Evolutionary conservation across 2,797 vertebrate species (phyloP).

Genomic region (Anguilla marmorata): DNA sequence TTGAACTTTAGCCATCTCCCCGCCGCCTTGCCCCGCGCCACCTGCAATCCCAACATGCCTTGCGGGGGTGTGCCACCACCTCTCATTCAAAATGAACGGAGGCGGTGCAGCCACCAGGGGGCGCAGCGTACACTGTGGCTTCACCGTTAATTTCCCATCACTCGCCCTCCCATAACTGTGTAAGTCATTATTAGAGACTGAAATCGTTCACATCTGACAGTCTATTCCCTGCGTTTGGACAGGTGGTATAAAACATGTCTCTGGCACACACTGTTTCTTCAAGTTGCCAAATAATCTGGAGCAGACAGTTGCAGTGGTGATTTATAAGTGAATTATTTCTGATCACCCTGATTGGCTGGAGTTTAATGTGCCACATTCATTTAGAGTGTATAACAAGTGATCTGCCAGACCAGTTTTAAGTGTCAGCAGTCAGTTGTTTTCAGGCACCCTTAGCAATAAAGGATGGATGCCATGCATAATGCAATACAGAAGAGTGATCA

Average conservation of each 20-base stretch:
- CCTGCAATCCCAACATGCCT: no score
- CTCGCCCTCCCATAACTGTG: not conserved
- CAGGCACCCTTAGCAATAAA: not conserved
- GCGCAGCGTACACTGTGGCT: no score
- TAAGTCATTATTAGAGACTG: not conserved
- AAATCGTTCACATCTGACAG: not conserved
- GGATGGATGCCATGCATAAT: not conserved
- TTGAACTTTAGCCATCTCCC: no score
- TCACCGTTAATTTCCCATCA: no score
- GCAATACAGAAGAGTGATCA: not conserved
- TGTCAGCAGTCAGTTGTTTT: not conserved
- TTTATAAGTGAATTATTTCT: constrained; percentile 65
- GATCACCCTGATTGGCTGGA: constrained; percentile 61
- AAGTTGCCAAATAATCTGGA: constrained; percentile 60
- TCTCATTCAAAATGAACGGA: no score
- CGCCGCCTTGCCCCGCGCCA: no score
- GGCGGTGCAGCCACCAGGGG: no score
- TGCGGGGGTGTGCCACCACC: no score
- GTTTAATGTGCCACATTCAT: constrained; percentile 68
- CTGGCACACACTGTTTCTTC: constrained; percentile 71
- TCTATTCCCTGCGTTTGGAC: not conserved
- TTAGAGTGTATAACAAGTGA: constrained; percentile 60
- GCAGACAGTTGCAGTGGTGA: constrained; percentile 54
- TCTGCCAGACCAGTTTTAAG: not conserved
- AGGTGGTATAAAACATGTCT: constrained; percentile 70